phyloP scores from a whole-genome alignment of 2,113 vertebrate genomes.

The Ciconia maguari region DNA sequence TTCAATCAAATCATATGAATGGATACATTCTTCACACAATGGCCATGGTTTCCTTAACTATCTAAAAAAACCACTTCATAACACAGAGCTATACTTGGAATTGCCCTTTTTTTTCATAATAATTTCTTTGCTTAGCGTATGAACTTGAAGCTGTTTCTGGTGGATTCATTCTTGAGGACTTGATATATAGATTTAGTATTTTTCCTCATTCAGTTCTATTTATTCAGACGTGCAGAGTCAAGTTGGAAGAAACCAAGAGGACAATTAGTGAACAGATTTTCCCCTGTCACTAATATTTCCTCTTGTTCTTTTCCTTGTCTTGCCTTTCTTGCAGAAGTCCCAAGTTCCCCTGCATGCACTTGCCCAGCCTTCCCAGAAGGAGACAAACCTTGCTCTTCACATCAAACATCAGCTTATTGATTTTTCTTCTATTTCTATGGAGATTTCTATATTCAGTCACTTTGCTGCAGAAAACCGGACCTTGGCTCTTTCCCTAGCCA shows the following conservation, averaged over 20 bases:
- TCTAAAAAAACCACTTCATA: neutral
- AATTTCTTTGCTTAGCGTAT: neutral
- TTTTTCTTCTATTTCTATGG: neutral
- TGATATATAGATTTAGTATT: neutral
- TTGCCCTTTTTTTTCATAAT: neutral
- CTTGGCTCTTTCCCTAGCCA: constrained; percentile 21
- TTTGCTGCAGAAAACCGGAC: constrained; percentile 7
- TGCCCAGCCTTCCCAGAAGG: neutral
- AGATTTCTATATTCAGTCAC: neutral
- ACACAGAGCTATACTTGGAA: neutral
- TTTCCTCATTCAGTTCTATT: neutral
- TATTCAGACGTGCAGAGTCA: neutral
- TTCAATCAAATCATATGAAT: neutral
- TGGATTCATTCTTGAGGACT: neutral
- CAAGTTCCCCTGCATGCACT: neutral
- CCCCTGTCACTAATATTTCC: neutral
- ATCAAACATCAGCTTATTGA: neutral
- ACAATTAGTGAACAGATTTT: neutral
- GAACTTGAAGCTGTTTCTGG: neutral
- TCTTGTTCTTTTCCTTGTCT: neutral
- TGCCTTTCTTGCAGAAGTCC: neutral
- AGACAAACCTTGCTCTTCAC: neutral
- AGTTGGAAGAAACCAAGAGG: neutral
- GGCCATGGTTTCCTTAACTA: constrained; percentile 3
- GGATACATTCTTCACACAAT: neutral